These are phyloP conservation scores for Amphilophus citrinellus DNA, from an alignment of 2,113 vertebrate genomes.

Conservation along the genomic window DNA sequence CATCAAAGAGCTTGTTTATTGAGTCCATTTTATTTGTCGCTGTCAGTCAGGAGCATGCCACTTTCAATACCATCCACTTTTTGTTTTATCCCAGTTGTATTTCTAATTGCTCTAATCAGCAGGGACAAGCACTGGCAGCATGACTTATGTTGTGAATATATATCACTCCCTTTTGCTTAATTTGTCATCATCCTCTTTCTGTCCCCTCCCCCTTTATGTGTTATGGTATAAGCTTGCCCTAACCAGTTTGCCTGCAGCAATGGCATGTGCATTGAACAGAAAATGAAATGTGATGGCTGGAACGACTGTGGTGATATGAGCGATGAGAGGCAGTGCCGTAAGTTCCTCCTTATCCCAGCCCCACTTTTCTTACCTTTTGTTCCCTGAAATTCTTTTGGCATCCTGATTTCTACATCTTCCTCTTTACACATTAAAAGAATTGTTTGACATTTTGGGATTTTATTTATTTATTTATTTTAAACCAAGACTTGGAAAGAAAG, in stretches of 20 bases:
- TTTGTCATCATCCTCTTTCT: constrained; percentile 30
- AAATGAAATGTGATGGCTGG: constrained; percentile 80
- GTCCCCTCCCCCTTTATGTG: neutral
- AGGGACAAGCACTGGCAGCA: constrained; percentile 44
- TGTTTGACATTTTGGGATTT: neutral
- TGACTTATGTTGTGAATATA: constrained; percentile 59
- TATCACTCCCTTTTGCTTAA: constrained; percentile 47
- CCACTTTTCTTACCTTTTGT: neutral
- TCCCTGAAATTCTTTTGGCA: neutral
- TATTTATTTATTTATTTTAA: neutral
- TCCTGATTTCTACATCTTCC: neutral
- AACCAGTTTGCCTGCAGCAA: constrained; percentile 73
- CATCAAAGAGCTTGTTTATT: constrained; percentile 65
- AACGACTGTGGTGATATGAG: constrained; percentile 85
- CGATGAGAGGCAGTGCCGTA: constrained; percentile 80
- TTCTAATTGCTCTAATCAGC: constrained; percentile 70
- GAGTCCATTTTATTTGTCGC: constrained; percentile 65
- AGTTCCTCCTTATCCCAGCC: constrained; percentile 42
- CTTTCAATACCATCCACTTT: constrained; percentile 51
- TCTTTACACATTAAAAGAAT: neutral
- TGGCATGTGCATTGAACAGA: constrained; percentile 75
- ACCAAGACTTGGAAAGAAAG: neutral
- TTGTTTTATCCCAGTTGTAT: constrained; percentile 55
- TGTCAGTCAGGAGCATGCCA: constrained; percentile 59
- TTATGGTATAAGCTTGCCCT: constrained; percentile 77